Evolutionary conservation across 1,140 invertebrate genomes (phyloP).

Genomic region (Scylla paramamosain): DNA sequence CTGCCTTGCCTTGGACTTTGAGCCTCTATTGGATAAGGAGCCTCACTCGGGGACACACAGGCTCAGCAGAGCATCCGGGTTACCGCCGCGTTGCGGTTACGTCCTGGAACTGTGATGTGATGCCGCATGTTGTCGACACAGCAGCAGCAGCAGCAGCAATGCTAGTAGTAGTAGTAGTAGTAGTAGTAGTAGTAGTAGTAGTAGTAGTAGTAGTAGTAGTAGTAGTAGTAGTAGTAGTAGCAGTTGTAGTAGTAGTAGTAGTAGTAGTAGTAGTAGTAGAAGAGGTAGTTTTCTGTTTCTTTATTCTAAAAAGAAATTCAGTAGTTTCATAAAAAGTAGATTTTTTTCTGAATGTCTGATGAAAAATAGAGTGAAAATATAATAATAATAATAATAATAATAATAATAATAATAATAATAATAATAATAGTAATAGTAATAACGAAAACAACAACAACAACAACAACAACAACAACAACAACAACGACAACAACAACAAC

Average conservation of each 20-base stretch:
- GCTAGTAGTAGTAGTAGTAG: neutral
- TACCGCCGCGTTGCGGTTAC: no score
- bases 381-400: no score
- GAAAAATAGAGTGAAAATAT: no score
- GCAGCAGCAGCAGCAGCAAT: neutral
- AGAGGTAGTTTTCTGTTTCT: no score
- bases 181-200: slow-evolving; percentile 18
- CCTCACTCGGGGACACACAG: no score
- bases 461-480: neutral
- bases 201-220: slow-evolving; percentile 13
- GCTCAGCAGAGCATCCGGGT: no score
- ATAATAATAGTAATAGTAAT: neutral
- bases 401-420: neutral
- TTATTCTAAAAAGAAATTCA: no score
- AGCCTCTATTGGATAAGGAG: no score
- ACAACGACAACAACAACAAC: neutral
- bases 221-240: neutral
- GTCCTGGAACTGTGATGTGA: no score
- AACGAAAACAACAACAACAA: neutral
- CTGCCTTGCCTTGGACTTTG: no score
- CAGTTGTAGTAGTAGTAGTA: neutral
- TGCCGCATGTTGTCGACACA: neutral
- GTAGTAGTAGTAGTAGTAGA: slow-evolving; percentile 22
- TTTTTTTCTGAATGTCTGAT: no score
- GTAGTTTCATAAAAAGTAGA: no score